Conservation (phyloP, 2,113 vertebrate species). For the Oreotrochilus melanogaster region DNA sequence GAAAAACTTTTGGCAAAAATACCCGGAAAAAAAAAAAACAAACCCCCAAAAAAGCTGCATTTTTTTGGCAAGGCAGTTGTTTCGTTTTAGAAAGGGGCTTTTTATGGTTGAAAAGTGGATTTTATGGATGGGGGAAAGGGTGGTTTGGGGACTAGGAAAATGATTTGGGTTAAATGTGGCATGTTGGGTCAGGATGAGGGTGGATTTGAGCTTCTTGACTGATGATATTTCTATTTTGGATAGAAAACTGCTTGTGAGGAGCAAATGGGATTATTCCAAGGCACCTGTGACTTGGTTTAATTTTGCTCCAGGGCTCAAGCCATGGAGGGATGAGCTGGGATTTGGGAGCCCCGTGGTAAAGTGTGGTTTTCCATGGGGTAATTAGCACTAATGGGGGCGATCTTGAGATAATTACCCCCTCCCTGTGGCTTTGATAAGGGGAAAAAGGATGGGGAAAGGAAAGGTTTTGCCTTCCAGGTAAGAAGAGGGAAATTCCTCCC, state of each 20-base stretch:
- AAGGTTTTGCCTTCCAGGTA: not conserved
- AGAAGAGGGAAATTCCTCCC: not conserved
- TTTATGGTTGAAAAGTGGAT: not conserved
- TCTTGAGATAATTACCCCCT: not conserved
- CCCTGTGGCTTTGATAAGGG: fast-evolving
- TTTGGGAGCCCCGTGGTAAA: not conserved
- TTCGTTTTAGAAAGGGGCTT: not conserved
- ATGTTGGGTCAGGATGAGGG: fast-evolving
- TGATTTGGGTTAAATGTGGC: not conserved
- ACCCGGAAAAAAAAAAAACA: too few relatives aligned
- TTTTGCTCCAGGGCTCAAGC: not conserved
- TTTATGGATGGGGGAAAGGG: not conserved
- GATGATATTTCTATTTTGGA: not conserved
- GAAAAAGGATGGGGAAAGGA: not conserved
- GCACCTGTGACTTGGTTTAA: not conserved
- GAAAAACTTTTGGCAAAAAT: not conserved
- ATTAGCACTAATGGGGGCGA: not conserved
- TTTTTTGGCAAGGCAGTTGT: not conserved
- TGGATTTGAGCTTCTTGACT: not conserved
- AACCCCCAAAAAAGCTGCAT: not conserved
- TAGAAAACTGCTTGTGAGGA: not conserved
- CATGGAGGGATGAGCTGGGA: not conserved
- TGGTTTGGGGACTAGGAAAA: not conserved
- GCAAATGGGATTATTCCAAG: not conserved
- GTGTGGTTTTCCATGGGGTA: not conserved